Conservation (phyloP, 2,797 vertebrate genomes). For the Dryobates pubescens region DNA sequence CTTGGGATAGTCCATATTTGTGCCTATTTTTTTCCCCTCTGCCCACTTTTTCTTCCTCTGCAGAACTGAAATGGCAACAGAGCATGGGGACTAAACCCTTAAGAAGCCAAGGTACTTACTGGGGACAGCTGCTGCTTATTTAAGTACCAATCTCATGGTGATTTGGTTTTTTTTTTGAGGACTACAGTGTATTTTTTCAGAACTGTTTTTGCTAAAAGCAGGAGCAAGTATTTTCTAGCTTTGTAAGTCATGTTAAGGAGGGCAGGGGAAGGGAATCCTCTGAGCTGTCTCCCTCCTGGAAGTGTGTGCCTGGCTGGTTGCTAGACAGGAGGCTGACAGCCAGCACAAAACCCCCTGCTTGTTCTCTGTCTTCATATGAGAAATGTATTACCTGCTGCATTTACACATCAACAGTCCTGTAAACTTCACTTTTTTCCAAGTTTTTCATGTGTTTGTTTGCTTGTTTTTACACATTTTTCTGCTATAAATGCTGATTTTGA, state of each 20-base stretch:
- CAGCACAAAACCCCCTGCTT: not conserved
- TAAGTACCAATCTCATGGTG: not conserved
- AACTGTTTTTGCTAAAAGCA: not conserved
- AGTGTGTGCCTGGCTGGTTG: not conserved
- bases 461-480: not conserved
- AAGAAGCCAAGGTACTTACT: not conserved
- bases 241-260: not conserved
- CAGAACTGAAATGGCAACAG: not conserved
- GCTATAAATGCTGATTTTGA: not conserved
- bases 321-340: not conserved
- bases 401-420: fast-evolving
- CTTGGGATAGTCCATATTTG: not conserved
- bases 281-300: not conserved
- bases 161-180: not conserved
- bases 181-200: not conserved
- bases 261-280: not conserved
- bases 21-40: not conserved
- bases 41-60: not conserved
- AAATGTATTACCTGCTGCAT: not conserved
- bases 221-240: not conserved
- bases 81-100: not conserved
- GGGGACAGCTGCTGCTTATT: not conserved
- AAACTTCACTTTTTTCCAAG: not conserved
- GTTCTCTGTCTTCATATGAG: not conserved
- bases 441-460: no score